Conservation (phyloP, 2,888 invertebrate species). For the Tiphia femorata region DNA sequence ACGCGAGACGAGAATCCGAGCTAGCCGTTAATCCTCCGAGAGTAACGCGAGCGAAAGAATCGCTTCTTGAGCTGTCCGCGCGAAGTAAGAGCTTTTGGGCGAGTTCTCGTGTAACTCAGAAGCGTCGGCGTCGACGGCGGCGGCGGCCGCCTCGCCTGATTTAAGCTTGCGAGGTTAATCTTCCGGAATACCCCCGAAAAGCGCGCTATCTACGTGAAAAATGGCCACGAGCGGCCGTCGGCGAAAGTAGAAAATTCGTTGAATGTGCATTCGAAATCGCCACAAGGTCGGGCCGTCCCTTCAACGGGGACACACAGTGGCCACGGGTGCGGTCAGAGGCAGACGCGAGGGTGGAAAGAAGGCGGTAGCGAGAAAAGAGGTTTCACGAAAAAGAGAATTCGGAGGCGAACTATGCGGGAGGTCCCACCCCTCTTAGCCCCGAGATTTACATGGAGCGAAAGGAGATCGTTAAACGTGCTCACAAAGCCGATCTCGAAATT, state of each 20-base stretch:
- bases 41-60: not conserved
- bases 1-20: too few species aligned
- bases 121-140: constrained; percentile 1
- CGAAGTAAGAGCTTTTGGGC: constrained; percentile 10
- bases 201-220: constrained; percentile 31
- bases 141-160: constrained; percentile 22
- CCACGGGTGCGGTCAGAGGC: too few species aligned
- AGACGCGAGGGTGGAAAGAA: not conserved
- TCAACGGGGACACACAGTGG: not conserved
- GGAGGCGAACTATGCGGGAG: too few species aligned
- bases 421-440: too few species aligned
- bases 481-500: too few species aligned
- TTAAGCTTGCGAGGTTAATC: constrained; percentile 40
- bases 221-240: constrained; percentile 1
- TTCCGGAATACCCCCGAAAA: constrained; percentile 32
- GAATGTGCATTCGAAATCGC: not conserved
- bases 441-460: too few species aligned
- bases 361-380: not conserved
- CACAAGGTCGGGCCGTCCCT: not conserved
- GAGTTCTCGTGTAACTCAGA: constrained; percentile 22
- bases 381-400: too few species aligned
- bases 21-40: not conserved
- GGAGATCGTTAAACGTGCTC: too few species aligned
- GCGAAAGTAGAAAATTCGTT: constrained; percentile 5
- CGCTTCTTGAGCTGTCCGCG: not conserved